Conservation (phyloP, 2,888 invertebrate species). For the Pachliopta kotzebuea region DNA sequence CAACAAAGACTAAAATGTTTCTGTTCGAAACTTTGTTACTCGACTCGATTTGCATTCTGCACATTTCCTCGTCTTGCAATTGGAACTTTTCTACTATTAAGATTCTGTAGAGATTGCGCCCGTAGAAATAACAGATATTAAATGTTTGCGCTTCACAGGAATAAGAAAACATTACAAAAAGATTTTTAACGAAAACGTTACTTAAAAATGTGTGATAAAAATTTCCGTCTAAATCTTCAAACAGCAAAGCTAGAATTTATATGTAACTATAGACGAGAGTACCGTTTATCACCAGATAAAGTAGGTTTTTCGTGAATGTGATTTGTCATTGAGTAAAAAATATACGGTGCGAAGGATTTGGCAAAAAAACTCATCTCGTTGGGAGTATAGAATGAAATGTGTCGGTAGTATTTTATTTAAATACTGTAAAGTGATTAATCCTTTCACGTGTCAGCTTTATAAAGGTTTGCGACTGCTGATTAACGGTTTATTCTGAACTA, state of each 20-base stretch:
- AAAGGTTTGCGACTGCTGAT: slow-evolving; percentile 42
- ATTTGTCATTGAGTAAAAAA: too few species aligned
- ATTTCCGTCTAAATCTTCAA: background rate
- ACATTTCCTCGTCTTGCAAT: slow-evolving; percentile 12
- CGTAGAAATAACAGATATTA: slow-evolving; percentile 17
- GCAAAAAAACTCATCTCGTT: slow-evolving; percentile 4
- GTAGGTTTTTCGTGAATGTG: too few species aligned
- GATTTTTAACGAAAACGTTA: slow-evolving; percentile 1
- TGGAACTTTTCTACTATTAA: slow-evolving; percentile 19
- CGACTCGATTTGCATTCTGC: slow-evolving; percentile 23
- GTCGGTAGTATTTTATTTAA: slow-evolving; percentile 46
- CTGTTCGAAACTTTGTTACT: slow-evolving; percentile 15
- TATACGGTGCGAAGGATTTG: too few species aligned
- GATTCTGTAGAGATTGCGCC: slow-evolving; percentile 16
- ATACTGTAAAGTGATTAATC: slow-evolving; percentile 55
- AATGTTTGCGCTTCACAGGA: slow-evolving; percentile 18
- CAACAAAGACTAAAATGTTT: slow-evolving; percentile 9
- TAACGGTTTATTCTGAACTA: slow-evolving; percentile 50
- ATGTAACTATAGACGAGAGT: too few species aligned
- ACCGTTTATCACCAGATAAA: too few species aligned
- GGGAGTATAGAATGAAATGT: slow-evolving; percentile 1
- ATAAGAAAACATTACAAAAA: slow-evolving; percentile 10
- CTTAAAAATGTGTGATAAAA: background rate
- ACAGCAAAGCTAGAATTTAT: background rate
- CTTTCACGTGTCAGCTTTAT: slow-evolving; percentile 65